phyloP scores from a whole-genome alignment of 2,888 invertebrate genomes.

The Sicus ferrugineus region DNA sequence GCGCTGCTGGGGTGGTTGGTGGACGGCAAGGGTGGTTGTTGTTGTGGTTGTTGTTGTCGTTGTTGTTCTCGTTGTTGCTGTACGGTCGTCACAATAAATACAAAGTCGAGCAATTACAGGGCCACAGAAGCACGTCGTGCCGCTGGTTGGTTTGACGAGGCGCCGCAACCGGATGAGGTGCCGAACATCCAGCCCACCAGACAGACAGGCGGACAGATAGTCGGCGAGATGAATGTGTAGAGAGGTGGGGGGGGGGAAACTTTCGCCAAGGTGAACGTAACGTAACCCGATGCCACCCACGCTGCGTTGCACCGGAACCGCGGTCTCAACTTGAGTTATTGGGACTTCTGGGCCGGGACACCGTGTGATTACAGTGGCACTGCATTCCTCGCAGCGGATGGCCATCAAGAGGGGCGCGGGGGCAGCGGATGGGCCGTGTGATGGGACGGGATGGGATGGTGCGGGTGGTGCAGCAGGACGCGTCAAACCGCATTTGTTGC shows the following conservation, averaged over 20 bases:
- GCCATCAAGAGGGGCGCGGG: conserved; percentile 25
- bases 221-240: neutral
- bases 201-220: conserved; percentile 8
- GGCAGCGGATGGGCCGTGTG: neutral
- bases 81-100: conserved; percentile 17
- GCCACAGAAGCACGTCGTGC: neutral
- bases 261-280: conserved; percentile 5
- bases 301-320: conserved; percentile 23
- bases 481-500: conserved; percentile 45
- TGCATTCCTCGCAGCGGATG: conserved; percentile 38
- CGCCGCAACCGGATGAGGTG: neutral
- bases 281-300: neutral
- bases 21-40: neutral
- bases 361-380: conserved; percentile 30
- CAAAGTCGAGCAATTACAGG: conserved; percentile 2
- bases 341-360: conserved; percentile 28
- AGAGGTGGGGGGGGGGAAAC: neutral
- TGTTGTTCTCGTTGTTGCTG: conserved; percentile 6
- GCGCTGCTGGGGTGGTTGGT: conserved; percentile 30
- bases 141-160: neutral
- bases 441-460: conserved; percentile 8
- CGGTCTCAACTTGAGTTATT: conserved; percentile 27
- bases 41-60: neutral
- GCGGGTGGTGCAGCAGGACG: conserved; percentile 31
- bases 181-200: neutral